A percentile compares a stretch with the other conserved stretches of the same genome.
Evolutionary conservation across 2,888 invertebrate species (phyloP).

Genomic region (Sinodicranocentrus sp.): DNA sequence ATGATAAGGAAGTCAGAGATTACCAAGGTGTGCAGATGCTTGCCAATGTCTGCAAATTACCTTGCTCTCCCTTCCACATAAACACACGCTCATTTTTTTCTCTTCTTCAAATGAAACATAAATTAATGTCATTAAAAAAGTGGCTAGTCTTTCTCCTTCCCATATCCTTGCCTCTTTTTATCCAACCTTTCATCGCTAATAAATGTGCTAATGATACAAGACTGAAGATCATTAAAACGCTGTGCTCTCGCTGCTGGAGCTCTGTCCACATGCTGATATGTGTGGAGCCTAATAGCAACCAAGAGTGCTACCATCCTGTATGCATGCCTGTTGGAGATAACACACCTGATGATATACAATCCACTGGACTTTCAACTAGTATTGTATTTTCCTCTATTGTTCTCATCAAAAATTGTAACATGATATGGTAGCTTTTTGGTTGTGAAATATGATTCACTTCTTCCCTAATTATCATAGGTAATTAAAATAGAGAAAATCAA

Average conservation of each 20-base stretch:
- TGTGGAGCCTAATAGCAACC: not conserved
- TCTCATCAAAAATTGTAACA: too few species aligned
- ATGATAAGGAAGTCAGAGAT: too few species aligned
- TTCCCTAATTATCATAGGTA: not conserved
- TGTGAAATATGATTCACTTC: too few species aligned
- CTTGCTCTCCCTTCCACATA: too few species aligned
- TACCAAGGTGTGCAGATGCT: too few species aligned
- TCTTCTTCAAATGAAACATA: slow-evolving; percentile 13
- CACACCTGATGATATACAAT: too few species aligned
- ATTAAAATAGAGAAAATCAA: not conserved
- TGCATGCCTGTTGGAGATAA: too few species aligned
- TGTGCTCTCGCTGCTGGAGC: slow-evolving; percentile 58
- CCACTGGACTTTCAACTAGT: too few species aligned
- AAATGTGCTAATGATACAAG: slow-evolving; percentile 69
- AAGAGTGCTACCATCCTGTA: not conserved
- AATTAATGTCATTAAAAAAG: slow-evolving; percentile 42
- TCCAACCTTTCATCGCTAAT: slow-evolving; percentile 67
- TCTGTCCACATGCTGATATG: slow-evolving; percentile 42
- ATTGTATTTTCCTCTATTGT: too few species aligned
- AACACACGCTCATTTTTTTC: too few species aligned
- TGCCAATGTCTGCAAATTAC: too few species aligned
- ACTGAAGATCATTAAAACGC: slow-evolving; percentile 64
- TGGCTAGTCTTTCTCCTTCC: not conserved
- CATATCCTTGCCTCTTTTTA: slow-evolving; percentile 24
- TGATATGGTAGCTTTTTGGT: too few species aligned